Conservation (phyloP, 2,797 vertebrate species). For the Hephaestus fuliginosus region DNA sequence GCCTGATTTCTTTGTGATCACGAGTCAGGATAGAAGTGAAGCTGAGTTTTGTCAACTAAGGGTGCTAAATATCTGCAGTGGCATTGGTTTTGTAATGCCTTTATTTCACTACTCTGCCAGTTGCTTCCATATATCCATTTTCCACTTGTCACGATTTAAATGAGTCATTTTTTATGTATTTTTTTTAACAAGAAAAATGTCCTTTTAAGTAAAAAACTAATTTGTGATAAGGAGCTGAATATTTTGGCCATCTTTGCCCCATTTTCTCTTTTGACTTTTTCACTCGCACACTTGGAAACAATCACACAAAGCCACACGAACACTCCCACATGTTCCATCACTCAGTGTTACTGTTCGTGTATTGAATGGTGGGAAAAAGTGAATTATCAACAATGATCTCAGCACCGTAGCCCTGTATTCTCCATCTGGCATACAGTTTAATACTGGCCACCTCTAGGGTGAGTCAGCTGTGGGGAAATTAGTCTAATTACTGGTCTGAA, state of each 20-base stretch:
- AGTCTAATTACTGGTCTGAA: slow-evolving; percentile 75
- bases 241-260: slow-evolving; percentile 35
- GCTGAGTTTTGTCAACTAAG: slow-evolving; percentile 31
- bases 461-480: slow-evolving; percentile 79
- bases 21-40: slow-evolving; percentile 34
- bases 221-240: slow-evolving; percentile 50
- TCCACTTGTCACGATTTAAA: slow-evolving; percentile 8
- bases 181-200: slow-evolving; percentile 9
- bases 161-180: slow-evolving; percentile 21
- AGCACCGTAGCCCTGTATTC: slow-evolving; percentile 61
- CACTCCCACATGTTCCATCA: slow-evolving; percentile 64
- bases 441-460: slow-evolving; percentile 62
- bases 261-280: slow-evolving; percentile 44
- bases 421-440: slow-evolving; percentile 79
- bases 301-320: slow-evolving; percentile 54
- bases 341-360: slow-evolving; percentile 49
- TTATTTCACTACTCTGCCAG: slow-evolving; percentile 19
- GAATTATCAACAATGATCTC: slow-evolving; percentile 85
- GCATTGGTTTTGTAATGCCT: slow-evolving; percentile 11
- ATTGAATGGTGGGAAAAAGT: slow-evolving; percentile 78
- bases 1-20: slow-evolving; percentile 56
- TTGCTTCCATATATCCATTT: slow-evolving; percentile 43
- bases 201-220: slow-evolving; percentile 37
- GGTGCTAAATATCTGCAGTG: slow-evolving; percentile 31
- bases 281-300: slow-evolving; percentile 64